Conservation (phyloP, 30 jellyfish, hydroid and myxozoan species). For the Pseudorhiza aurosa region DNA sequence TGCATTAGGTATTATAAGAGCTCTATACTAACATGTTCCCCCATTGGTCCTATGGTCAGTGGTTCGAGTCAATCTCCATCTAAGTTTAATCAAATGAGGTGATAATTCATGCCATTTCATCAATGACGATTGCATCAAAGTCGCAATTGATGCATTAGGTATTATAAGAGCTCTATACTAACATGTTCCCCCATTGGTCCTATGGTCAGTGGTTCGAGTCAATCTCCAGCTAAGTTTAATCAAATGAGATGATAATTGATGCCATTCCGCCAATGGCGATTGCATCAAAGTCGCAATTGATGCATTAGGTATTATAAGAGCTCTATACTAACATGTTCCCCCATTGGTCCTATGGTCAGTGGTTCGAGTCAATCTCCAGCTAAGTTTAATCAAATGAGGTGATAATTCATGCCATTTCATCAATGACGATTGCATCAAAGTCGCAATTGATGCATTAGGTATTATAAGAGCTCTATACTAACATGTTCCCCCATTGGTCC, state of each 20-base stretch:
- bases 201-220: slow-evolving; percentile 87
- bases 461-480: background rate
- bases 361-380: slow-evolving; percentile 85
- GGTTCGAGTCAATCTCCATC: slow-evolving; percentile 87
- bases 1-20: background rate
- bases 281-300: no score
- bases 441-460: background rate
- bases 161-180: background rate
- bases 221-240: slow-evolving; percentile 76
- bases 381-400: slow-evolving; percentile 68
- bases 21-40: background rate
- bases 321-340: background rate
- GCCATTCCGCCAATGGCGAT: background rate
- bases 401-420: background rate
- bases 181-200: background rate
- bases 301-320: background rate
- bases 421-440: no score
- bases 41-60: slow-evolving; percentile 73
- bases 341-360: slow-evolving; percentile 60
- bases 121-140: no score
- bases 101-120: background rate
- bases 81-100: slow-evolving; percentile 72
- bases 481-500: background rate
- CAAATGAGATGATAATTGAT: slow-evolving; percentile 37
- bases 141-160: background rate